These are phyloP conservation scores for Alethe diademata DNA, from an alignment of 2,113 vertebrate species.

Conservation along the genomic window DNA sequence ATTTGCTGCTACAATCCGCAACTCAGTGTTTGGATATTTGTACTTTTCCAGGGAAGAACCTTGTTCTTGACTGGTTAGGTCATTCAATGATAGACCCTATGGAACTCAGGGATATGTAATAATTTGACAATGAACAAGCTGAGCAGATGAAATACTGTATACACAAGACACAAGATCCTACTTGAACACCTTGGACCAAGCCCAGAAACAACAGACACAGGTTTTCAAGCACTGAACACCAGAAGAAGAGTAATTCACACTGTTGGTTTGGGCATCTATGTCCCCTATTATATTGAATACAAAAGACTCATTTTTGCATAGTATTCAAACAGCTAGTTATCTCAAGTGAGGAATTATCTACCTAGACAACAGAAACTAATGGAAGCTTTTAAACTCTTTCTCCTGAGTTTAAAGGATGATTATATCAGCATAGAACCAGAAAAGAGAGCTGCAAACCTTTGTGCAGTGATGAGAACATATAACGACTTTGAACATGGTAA, in stretches of 20 bases:
- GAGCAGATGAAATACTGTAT: neutral
- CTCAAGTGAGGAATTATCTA: neutral
- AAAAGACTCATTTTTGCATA: neutral
- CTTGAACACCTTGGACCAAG: neutral
- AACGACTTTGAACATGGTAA: neutral
- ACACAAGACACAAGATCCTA: neutral
- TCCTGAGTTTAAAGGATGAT: neutral
- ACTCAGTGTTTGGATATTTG: neutral
- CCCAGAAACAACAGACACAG: neutral
- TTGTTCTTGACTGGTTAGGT: neutral
- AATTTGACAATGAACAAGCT: neutral
- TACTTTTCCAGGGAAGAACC: neutral
- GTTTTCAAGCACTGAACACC: neutral
- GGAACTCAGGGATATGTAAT: neutral
- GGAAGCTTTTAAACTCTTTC: neutral
- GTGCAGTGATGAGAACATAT: neutral
- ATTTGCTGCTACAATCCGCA: neutral
- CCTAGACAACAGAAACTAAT: neutral
- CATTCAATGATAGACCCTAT: accelerated
- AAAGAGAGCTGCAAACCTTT: neutral
- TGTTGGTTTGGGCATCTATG: neutral
- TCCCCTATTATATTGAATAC: neutral
- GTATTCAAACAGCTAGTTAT: neutral
- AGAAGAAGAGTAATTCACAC: neutral
- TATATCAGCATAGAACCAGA: neutral